Conservation (phyloP, 1,140 invertebrate genomes). For the Ostrea denselamellosa region DNA sequence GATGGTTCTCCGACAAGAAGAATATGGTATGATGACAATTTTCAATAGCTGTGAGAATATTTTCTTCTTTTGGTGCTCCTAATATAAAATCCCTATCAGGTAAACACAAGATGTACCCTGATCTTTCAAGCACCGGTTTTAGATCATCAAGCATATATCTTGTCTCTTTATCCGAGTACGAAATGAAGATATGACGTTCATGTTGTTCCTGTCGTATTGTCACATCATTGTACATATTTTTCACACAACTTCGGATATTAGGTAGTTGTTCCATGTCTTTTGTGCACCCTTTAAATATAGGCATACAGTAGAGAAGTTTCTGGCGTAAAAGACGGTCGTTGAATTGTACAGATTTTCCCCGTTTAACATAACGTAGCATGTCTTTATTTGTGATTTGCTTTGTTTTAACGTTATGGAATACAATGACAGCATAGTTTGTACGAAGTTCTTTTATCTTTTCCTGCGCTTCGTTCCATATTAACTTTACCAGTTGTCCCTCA, state of each 20-base stretch:
- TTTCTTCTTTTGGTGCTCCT: constrained; percentile 67
- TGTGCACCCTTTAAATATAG: background rate
- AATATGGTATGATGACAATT: constrained; percentile 59
- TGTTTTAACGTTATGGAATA: constrained; percentile 50
- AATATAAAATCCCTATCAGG: constrained; percentile 65
- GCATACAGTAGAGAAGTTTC: constrained; percentile 62
- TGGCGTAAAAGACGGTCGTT: constrained; percentile 54
- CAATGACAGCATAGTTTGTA: constrained; percentile 60
- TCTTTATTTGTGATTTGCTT: constrained; percentile 58
- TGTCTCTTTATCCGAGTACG: constrained; percentile 62
- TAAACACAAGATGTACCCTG: constrained; percentile 58
- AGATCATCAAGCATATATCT: constrained; percentile 56
- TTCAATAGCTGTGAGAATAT: constrained; percentile 65
- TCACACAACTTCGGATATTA: constrained; percentile 14
- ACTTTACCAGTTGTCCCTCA: constrained; percentile 45
- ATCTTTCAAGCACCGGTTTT: constrained; percentile 52
- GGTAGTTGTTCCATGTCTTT: background rate
- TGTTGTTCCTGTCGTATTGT: background rate
- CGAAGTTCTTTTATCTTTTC: constrained; percentile 62
- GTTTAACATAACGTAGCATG: constrained; percentile 54
- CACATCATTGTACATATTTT: constrained; percentile 41
- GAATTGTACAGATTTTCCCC: constrained; percentile 52
- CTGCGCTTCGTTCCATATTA: constrained; percentile 62
- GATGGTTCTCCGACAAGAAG: constrained; percentile 57
- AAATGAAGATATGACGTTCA: constrained; percentile 59